Percentiles rank a stretch among this genome's conserved stretches.
Conservation (phyloP, 2,797 vertebrate species). For the Streptopelia turtur region DNA sequence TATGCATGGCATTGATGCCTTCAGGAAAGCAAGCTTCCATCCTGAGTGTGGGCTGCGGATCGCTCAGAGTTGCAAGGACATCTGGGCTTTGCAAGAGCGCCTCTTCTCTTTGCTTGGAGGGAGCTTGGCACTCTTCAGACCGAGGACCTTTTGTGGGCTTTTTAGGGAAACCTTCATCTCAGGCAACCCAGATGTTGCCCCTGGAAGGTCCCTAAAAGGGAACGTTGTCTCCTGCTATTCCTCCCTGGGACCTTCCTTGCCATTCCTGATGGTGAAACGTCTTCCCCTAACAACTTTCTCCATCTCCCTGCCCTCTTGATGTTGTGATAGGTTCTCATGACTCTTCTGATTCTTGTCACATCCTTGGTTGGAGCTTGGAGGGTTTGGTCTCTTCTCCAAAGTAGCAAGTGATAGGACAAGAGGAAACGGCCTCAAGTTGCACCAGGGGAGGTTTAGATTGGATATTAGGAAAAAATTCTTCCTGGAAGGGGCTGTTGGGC, state of each 20-base stretch:
- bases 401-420: too few relatives aligned
- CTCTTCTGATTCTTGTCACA: background rate
- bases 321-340: rapidly evolving
- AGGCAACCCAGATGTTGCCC: rapidly evolving
- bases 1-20: rapidly evolving
- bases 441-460: too few relatives aligned
- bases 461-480: too few relatives aligned
- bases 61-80: background rate
- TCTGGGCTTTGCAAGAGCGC: background rate
- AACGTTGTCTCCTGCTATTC: rapidly evolving
- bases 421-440: too few relatives aligned
- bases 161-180: rapidly evolving
- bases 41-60: rapidly evolving
- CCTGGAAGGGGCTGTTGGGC: too few relatives aligned
- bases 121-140: background rate
- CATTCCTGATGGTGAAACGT: background rate
- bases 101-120: background rate
- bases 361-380: too few relatives aligned
- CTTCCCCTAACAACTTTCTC: background rate
- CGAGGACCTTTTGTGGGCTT: rapidly evolving
- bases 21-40: background rate
- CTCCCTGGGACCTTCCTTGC: background rate
- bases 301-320: background rate
- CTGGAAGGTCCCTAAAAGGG: background rate
- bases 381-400: too few relatives aligned